Conservation (phyloP, 2,888 invertebrate species). For the Eledona agricola region DNA sequence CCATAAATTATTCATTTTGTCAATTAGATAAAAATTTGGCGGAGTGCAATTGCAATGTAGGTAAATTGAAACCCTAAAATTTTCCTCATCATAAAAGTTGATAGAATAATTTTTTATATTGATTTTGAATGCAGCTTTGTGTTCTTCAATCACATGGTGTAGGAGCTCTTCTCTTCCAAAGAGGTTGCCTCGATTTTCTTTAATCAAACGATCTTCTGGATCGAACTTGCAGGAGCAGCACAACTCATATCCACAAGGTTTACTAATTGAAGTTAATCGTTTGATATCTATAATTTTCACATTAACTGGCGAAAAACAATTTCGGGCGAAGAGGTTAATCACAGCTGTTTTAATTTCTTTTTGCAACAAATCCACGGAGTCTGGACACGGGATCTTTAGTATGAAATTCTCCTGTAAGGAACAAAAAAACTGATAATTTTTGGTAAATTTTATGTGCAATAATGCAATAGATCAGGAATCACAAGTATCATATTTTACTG, state of each 20-base stretch:
- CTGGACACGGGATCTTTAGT: constrained; percentile 15
- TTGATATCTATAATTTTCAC: constrained; percentile 21
- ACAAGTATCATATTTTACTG: too few relatives aligned
- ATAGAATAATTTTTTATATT: constrained; percentile 19
- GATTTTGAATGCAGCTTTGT: constrained; percentile 16
- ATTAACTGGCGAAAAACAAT: constrained; percentile 20
- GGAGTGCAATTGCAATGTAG: too few relatives aligned
- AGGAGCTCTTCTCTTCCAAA: constrained; percentile 21
- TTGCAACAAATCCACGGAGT: constrained; percentile 18
- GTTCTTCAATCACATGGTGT: constrained; percentile 8
- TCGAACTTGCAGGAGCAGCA: constrained; percentile 11
- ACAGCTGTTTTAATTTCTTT: constrained; percentile 15
- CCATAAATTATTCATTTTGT: too few relatives aligned
- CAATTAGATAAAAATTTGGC: too few relatives aligned
- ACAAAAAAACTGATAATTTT: constrained; percentile 23
- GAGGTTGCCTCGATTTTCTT: constrained; percentile 18
- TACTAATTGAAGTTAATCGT: constrained; percentile 19
- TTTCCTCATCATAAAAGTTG: constrained; percentile 19
- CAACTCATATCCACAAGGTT: constrained; percentile 21
- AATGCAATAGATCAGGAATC: too few relatives aligned
- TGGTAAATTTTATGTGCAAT: constrained; percentile 21
- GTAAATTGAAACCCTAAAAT: too few relatives aligned
- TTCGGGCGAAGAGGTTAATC: constrained; percentile 16
- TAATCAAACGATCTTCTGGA: constrained; percentile 19
- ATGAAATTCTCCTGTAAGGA: constrained; percentile 20